phyloP scores from a whole-genome alignment of 2,113 vertebrate genomes.

The Istiophorus platypterus region DNA sequence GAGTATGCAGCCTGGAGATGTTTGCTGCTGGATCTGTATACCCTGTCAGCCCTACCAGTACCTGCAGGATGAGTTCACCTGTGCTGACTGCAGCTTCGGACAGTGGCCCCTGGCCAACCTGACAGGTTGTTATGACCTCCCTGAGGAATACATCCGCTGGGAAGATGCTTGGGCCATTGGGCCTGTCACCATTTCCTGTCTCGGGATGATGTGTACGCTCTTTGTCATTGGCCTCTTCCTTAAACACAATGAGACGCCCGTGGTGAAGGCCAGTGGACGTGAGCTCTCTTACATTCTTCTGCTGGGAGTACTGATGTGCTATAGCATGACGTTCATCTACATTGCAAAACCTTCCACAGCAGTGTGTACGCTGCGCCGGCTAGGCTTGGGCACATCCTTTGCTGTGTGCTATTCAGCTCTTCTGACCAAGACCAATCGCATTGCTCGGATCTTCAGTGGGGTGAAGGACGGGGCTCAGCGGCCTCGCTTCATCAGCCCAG shows the following conservation, averaged over 20 bases:
- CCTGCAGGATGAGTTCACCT: slow-evolving; percentile 94
- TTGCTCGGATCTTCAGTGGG: slow-evolving; percentile 95
- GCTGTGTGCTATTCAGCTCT: slow-evolving; percentile 97
- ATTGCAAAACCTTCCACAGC: slow-evolving; percentile 93
- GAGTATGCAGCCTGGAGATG: slow-evolving; percentile 97
- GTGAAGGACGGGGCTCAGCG: slow-evolving; percentile 94
- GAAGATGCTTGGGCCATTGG: slow-evolving; percentile 96
- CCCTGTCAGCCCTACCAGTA: slow-evolving; percentile 96
- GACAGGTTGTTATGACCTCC: slow-evolving; percentile 93
- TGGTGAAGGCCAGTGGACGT: slow-evolving; percentile 96
- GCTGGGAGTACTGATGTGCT: slow-evolving; percentile 95
- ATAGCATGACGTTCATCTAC: slow-evolving; percentile 98
- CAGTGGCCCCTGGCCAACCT: slow-evolving; percentile 95
- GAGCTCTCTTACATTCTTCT: slow-evolving; percentile 99
- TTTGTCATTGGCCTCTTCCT: slow-evolving; percentile 93
- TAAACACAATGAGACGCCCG: slow-evolving; percentile 93
- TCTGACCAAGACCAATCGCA: slow-evolving; percentile 98
- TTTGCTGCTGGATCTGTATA: slow-evolving; percentile 99
- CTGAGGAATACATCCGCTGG: slow-evolving; percentile 97
- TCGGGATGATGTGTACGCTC: slow-evolving; percentile 94
- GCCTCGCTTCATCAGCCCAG: slow-evolving; percentile 96
- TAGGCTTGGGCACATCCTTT: slow-evolving; percentile 95
- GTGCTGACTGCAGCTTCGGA: slow-evolving; percentile 94
- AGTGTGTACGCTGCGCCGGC: slow-evolving; percentile 92
- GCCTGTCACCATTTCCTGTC: slow-evolving; percentile 94